Percentiles rank a stretch among this genome's conserved stretches.
Conservation (phyloP, 2,113 vertebrate genomes). For the Burhinus bistriatus region DNA sequence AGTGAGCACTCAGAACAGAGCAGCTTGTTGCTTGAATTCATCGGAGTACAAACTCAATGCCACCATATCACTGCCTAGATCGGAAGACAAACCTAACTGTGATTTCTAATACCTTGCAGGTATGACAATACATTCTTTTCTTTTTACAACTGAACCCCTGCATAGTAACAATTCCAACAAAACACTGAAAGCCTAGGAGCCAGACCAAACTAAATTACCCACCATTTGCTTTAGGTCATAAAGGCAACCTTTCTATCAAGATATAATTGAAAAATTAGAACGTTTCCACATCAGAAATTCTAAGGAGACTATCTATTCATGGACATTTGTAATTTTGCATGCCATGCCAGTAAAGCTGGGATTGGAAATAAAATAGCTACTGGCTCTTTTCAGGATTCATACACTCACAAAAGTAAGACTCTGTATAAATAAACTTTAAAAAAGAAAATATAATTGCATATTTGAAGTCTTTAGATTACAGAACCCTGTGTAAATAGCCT, state of each 20-base stretch:
- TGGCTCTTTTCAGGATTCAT: background rate
- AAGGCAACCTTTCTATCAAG: background rate
- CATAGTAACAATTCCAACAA: background rate
- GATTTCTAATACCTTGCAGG: background rate
- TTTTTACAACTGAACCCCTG: background rate
- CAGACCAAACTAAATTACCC: background rate
- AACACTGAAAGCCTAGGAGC: background rate
- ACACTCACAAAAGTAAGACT: background rate
- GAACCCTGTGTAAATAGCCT: background rate
- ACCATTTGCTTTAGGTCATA: background rate
- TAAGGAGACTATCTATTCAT: background rate
- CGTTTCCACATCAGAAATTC: background rate
- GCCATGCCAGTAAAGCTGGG: background rate
- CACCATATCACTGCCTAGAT: background rate
- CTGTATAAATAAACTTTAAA: background rate
- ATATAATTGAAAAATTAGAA: background rate
- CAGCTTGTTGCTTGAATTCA: background rate
- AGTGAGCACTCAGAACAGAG: background rate
- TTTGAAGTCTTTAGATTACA: background rate
- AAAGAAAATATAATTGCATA: background rate
- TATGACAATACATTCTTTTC: background rate
- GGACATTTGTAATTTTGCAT: background rate
- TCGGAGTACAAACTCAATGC: background rate
- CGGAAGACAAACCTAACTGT: background rate
- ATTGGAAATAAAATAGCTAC: background rate